These are phyloP conservation scores for Macrobrachium rosenbergii DNA, from an alignment of 1,140 invertebrate species.

Conservation along the genomic window DNA sequence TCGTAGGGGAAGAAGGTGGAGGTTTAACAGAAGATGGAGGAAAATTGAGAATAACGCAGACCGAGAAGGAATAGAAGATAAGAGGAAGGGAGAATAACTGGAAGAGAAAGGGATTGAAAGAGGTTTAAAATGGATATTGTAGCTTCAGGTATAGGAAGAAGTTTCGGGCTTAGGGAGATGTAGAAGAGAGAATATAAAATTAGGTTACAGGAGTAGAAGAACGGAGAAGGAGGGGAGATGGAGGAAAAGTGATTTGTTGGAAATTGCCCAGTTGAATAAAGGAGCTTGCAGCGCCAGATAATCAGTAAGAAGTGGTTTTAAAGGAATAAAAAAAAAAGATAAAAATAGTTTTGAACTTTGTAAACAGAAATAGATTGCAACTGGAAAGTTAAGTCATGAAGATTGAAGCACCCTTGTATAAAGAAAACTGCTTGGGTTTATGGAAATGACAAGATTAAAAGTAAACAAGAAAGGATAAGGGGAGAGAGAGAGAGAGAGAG, in stretches of 20 bases:
- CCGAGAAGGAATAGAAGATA: neutral
- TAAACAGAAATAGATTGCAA: neutral
- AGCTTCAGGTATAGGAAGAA: neutral
- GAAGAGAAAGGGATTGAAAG: neutral
- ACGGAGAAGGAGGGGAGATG: neutral
- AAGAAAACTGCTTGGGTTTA: too few species aligned
- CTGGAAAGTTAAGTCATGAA: too few species aligned
- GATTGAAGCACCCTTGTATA: too few species aligned
- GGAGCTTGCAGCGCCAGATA: neutral
- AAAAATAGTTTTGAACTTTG: neutral
- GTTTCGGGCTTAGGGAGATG: neutral
- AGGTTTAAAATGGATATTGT: neutral
- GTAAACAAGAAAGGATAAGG: neutral
- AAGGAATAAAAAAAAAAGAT: neutral
- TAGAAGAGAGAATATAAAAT: neutral
- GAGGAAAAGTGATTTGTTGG: neutral
- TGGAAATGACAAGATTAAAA: neutral
- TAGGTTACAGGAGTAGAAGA: neutral
- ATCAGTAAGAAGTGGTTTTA: neutral
- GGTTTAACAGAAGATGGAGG: neutral
- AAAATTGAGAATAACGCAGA: neutral
- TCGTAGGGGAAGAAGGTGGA: neutral
- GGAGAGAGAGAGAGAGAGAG: conserved; percentile 23
- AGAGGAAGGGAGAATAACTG: neutral
- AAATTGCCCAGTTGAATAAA: neutral